Base-by-base conservation (phyloP, 2,888 invertebrate species). In the Spialia ferax region DNA sequence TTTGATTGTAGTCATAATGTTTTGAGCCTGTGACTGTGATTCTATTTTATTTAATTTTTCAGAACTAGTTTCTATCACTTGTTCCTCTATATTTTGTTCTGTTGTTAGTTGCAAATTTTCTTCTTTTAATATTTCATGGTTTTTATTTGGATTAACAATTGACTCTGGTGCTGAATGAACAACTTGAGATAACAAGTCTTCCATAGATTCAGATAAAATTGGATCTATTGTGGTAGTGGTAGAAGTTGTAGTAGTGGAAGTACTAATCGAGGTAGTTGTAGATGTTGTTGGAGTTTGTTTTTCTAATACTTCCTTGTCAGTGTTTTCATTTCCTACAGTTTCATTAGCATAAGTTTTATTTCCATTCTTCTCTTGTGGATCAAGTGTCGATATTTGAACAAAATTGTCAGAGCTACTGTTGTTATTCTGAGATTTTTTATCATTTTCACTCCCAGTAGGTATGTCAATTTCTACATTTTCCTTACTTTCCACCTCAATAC, bases 161-260 rank as follows among this genome's bases (percentile, higher is more conserved):
- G 83, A 71, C 70, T 86, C 82, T 0, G 87, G 86, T 20, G 77
- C 79, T 75, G 85, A 79, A 75, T 92, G 83, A 5, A 88, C 91
- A 64, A 94, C 85, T 82, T 94, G 94, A n/a, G 90, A 93, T n/a
- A 94, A 45, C 73, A 94, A 81, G 77, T 94, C 92, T 65, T 82
- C 91, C 88, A 94, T 92, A 2, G 94, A 94, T 71, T 89, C 93
- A 1, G 91, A 87, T 70, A 94, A 77, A 71, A 91, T 81, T 59
- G 88, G 84, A 74, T 93, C 93, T 13, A 91, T 86, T 3, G 89
- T 87, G 26, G 86, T 86, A 35, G 71, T 76, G 61, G 79, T 2
- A 55, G 68, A 65, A n/a, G 70, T 70, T 32, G 71, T 71, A 20
- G 75, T 72, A 11, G 23, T 4, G 22, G 20, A 50, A 18, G 2